Evolutionary conservation across 2,113 vertebrate genomes (phyloP).

Genomic region (Conger conger): DNA sequence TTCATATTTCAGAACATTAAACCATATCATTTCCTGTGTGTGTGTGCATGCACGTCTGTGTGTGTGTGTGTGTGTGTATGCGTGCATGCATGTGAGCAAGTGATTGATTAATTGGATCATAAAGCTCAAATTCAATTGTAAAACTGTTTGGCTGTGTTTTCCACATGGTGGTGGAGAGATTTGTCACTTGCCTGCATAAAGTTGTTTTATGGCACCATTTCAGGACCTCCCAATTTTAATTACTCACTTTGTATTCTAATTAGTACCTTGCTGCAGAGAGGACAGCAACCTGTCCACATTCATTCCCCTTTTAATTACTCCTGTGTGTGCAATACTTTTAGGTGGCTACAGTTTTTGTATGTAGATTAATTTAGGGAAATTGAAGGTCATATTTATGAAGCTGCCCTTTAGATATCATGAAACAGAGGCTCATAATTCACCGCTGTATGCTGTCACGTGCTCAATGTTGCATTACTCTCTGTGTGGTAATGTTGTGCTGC

Average conservation of each 20-base stretch:
- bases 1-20: too few relatives aligned
- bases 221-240: slow-evolving; percentile 37
- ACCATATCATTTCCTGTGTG: neutral
- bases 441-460: neutral
- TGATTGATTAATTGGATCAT: neutral
- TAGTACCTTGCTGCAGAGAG: slow-evolving; percentile 26
- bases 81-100: neutral
- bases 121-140: neutral
- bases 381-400: slow-evolving; percentile 31
- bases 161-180: neutral
- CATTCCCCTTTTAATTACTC: slow-evolving; percentile 47
- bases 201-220: slow-evolving; percentile 7
- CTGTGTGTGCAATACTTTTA: slow-evolving; percentile 38
- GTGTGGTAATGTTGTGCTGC: neutral
- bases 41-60: neutral
- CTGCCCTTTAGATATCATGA: slow-evolving; percentile 25
- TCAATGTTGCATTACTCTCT: neutral
- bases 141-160: neutral
- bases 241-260: slow-evolving; percentile 44
- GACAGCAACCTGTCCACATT: slow-evolving; percentile 34
- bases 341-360: slow-evolving; percentile 29
- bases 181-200: slow-evolving; percentile 6
- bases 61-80: slow-evolving; percentile 19
- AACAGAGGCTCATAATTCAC: neutral
- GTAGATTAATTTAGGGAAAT: slow-evolving; percentile 36